Evolutionary conservation across 2,113 vertebrate species (phyloP).

Genomic region (Phoxinus phoxinus): DNA sequence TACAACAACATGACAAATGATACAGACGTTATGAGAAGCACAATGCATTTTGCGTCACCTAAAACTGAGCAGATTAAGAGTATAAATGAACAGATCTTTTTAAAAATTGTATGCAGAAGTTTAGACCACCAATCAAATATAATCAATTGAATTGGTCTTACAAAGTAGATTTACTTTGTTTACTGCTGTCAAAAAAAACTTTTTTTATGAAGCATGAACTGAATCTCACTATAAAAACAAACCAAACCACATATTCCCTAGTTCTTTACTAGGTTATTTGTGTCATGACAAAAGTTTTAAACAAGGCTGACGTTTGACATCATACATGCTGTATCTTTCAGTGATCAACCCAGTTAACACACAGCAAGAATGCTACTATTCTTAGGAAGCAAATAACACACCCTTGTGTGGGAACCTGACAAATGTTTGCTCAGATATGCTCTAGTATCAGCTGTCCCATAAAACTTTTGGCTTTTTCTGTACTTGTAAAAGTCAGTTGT

Average conservation of each 20-base stretch:
- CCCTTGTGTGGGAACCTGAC: constrained; percentile 9
- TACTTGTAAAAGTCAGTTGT: not conserved
- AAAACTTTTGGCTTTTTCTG: constrained; percentile 17
- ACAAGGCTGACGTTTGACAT: not conserved
- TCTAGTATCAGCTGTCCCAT: constrained; percentile 1
- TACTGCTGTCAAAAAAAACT: not conserved
- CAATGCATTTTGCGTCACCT: not conserved
- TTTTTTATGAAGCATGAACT: not conserved
- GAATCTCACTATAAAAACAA: not conserved
- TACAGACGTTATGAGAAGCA: not conserved
- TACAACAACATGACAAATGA: constrained; percentile 60
- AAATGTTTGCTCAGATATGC: constrained; percentile 43
- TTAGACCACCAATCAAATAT: not conserved
- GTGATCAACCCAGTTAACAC: constrained; percentile 34
- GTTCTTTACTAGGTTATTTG: not conserved
- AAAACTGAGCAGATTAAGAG: not conserved
- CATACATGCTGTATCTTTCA: not conserved
- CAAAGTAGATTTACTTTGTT: not conserved
- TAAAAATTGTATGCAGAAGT: no score
- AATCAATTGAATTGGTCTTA: not conserved
- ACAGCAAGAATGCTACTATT: constrained; percentile 23
- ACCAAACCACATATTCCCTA: not conserved
- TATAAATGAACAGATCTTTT: no score
- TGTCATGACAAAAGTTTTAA: not conserved
- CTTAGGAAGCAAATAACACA: constrained; percentile 47